Evolutionary conservation across 2,888 invertebrate species (phyloP), one percentile per base, ranked within the genome.

Genomic region (Ophion costatus): DNA sequence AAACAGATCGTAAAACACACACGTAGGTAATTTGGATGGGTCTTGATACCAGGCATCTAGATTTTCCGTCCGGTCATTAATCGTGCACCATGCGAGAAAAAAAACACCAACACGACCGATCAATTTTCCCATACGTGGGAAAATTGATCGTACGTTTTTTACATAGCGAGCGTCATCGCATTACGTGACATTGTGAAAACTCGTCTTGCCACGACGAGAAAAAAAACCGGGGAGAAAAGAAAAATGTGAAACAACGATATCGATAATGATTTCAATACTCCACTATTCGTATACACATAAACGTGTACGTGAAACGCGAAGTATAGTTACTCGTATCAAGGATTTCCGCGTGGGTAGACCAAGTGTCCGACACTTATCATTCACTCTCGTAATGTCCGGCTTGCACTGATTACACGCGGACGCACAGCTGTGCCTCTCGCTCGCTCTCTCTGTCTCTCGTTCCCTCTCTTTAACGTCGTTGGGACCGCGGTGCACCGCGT

Each of bases 351-450:
- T 85, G 79, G 85, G 82, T 66, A 17, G 83, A 83, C 5, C 61
- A 57, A 45, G 67, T 57, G 59, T 61, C 66, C 73, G 45, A 56
- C 67, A 80, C 74, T 85, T 85, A 85, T 85, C 83, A 56, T 70
- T 77, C 57, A 59, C 70, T 85, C 74, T 85, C 80, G 83, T 85
- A 85, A 85, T 83, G 74, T 85, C 83, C 85, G 85, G 76, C 69
- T 61, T 80, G 73, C 80, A 70, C 80, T 85, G 85, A 85, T 85
- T 85, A 59, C 69, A 80, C 78, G 51, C 51, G 77, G 77, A 83
- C 45, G 61, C 80, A 61, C 80, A 83, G 57, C 83, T 76, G 80
- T 57, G 56, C 57, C 61, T 67, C 70, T 38, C 9, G 11, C 14
- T 57, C 59, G 29, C 22, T 17, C 14, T 45, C 10, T 59, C 69